These are phyloP conservation scores for Pluvianellus socialis DNA, from an alignment of 2,113 vertebrate genomes.

Conservation along the genomic window DNA sequence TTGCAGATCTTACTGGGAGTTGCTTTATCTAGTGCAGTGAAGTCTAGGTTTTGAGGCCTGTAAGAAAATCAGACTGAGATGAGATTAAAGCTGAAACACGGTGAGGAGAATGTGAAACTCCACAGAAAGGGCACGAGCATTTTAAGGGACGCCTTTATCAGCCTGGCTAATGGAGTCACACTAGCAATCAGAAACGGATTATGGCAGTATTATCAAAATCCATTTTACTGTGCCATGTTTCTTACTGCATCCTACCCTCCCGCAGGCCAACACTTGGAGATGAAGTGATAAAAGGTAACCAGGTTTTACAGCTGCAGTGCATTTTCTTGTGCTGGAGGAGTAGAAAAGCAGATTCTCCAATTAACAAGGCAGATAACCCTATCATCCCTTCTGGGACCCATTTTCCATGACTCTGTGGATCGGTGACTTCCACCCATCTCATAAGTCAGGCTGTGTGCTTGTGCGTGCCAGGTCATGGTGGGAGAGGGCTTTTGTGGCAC, in stretches of 20 bases:
- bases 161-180: background rate
- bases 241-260: background rate
- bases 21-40: background rate
- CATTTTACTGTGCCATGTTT: background rate
- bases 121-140: background rate
- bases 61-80: background rate
- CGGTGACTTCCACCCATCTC: background rate
- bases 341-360: background rate
- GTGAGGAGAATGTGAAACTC: background rate
- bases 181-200: background rate
- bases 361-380: background rate
- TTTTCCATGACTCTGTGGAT: background rate
- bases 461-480: fast-evolving
- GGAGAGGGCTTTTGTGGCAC: background rate
- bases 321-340: background rate
- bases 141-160: background rate
- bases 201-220: background rate
- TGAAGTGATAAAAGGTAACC: background rate
- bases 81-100: background rate
- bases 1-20: background rate
- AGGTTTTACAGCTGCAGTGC: background rate
- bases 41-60: background rate
- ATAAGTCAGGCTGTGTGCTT: background rate
- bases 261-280: background rate
- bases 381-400: background rate